A percentile compares a stretch with the other conserved stretches of the same genome.
phyloP scores from a whole-genome alignment of 2,113 vertebrate species.

The Pelodiscus sinensis region DNA sequence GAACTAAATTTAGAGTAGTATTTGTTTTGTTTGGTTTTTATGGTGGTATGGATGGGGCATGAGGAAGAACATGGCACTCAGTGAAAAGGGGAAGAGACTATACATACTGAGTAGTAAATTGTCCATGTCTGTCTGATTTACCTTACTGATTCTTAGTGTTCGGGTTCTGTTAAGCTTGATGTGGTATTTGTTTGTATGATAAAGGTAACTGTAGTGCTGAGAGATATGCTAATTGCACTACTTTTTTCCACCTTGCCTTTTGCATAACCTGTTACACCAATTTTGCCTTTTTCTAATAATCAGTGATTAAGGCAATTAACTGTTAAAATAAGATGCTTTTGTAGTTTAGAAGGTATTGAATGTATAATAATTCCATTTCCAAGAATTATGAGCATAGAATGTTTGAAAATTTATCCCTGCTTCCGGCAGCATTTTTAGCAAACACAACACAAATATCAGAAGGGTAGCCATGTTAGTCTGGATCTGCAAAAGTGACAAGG shows the following conservation, averaged over 20 bases:
- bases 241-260: background rate
- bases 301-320: background rate
- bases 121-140: background rate
- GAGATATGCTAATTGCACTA: background rate
- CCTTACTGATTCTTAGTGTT: fast-evolving
- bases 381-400: fast-evolving
- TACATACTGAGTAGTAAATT: background rate
- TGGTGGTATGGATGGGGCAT: background rate
- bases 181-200: background rate
- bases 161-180: fast-evolving
- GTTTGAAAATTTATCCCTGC: background rate
- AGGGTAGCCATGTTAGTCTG: too few species aligned
- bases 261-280: background rate
- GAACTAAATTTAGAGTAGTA: background rate
- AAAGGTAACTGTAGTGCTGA: background rate
- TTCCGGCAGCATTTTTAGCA: background rate
- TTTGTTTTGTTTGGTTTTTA: constrained; percentile 1
- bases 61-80: background rate
- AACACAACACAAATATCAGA: background rate
- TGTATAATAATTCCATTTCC: background rate
- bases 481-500: too few species aligned
- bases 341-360: background rate
- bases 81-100: background rate
- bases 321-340: background rate
- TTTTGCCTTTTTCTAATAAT: background rate